These are phyloP conservation scores for Drosophila miranda DNA, from an alignment of 1,140 invertebrate genomes.

Conservation along the genomic window DNA sequence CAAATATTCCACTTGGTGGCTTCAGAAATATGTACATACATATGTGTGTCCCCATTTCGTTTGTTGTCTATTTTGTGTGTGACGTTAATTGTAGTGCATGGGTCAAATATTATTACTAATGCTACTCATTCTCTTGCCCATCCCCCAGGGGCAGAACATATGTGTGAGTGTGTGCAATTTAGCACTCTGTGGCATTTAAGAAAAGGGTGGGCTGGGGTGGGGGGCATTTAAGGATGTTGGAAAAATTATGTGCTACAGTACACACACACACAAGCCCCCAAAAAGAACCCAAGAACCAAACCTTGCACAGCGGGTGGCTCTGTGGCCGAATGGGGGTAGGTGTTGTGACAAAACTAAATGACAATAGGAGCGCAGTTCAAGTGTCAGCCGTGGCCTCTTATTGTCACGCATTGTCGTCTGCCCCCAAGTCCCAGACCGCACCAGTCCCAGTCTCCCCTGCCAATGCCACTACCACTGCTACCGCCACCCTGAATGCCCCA, in stretches of 20 bases:
- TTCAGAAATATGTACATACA: constrained; percentile 59
- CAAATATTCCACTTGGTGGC: constrained; percentile 1
- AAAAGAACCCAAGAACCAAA: constrained; percentile 20
- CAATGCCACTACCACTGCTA: constrained; percentile 4
- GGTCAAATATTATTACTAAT: constrained; percentile 77
- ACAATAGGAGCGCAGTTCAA: constrained; percentile 80
- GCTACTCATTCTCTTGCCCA: constrained; percentile 15
- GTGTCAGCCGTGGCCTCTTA: constrained; percentile 78
- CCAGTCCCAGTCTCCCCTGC: not conserved
- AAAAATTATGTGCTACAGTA: constrained; percentile 28
- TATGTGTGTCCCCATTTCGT: constrained; percentile 58
- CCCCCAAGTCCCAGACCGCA: constrained; percentile 11
- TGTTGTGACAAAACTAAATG: constrained; percentile 54
- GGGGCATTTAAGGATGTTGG: constrained; percentile 4
- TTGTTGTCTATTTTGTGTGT: constrained; percentile 63
- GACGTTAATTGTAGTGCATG: constrained; percentile 74
- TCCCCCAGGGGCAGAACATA: constrained; percentile 45
- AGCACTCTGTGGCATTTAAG: constrained; percentile 71
- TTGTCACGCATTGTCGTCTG: constrained; percentile 73
- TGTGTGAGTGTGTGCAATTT: constrained; percentile 67
- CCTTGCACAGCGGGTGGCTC: constrained; percentile 44
- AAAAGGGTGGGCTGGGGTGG: constrained; percentile 14
- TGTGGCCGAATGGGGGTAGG: not conserved
- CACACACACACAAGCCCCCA: constrained; percentile 19
- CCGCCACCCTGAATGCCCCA: constrained; percentile 61